These are phyloP conservation scores for Parus major DNA, from an alignment of 2,113 vertebrate genomes.

Conservation along the genomic window DNA sequence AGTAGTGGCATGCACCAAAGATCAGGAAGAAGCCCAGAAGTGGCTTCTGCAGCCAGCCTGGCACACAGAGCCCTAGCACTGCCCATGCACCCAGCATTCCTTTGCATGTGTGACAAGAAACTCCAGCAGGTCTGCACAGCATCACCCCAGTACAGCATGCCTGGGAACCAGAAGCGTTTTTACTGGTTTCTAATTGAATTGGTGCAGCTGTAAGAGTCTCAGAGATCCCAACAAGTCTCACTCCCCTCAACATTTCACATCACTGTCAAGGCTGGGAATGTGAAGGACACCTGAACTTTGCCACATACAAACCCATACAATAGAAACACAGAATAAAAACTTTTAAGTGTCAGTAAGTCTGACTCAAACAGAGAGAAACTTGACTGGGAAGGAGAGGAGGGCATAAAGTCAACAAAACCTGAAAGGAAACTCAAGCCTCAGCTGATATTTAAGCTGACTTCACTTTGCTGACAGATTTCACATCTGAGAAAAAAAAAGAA, in stretches of 20 bases:
- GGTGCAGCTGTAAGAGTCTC: not conserved
- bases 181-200: not conserved
- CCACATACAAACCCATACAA: not conserved
- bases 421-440: constrained; percentile 31
- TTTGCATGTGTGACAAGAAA: not conserved
- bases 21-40: not conserved
- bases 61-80: not conserved
- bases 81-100: not conserved
- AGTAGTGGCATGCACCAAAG: not conserved
- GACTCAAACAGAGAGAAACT: constrained; percentile 29
- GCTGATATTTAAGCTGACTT: constrained; percentile 61
- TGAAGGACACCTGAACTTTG: not conserved
- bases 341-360: not conserved
- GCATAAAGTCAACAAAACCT: constrained; percentile 48
- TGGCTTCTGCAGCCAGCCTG: not conserved
- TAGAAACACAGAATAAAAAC: not conserved
- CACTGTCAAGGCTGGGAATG: not conserved
- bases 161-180: not conserved
- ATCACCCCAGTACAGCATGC: not conserved
- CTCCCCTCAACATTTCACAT: not conserved
- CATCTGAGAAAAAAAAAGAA: not conserved
- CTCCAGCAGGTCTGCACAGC: not conserved
- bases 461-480: constrained; percentile 44
- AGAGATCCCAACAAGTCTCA: not conserved
- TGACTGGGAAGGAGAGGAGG: not conserved